Base-by-base conservation (phyloP, 2,113 vertebrate species). In the Corythaixoides concolor region DNA sequence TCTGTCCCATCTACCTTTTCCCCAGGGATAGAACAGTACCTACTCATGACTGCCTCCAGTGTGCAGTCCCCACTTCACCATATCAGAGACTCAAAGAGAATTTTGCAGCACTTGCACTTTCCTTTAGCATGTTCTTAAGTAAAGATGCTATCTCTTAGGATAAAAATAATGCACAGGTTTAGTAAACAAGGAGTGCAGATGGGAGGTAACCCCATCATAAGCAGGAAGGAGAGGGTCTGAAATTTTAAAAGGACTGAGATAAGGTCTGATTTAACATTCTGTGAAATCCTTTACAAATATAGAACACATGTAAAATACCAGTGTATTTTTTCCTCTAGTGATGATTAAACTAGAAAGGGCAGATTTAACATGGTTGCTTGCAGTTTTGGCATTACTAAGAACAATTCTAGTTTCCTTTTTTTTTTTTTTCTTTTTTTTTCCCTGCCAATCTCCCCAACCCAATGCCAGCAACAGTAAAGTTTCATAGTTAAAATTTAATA, bases 401-500 rank as follows among this genome's bases (percentile, higher is more conserved):
- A 79, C 17, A 76, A 59, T 74, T 80, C 26, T 73, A 85, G 15
- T 16, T 43, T 6, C 32, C 15, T 19, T 12, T 4, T 69, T 5
- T 69, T 43, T 85, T 96, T 69, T 10, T 19, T 75, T 12, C 4
- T 69, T 5, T 69, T 43, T 85, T 96, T 69, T 10, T 19, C 73
- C 60, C 39, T 7, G 4, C 12, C 22, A 50, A 23, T 92, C 47
- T 69, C 24, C 35, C 14, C 24, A 49, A 6, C 7, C 28, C 56
- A 81, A 19, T 63, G 30, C 60, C 47, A 90, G 37, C 58, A 92
- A 37, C 27, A 84, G 24, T 78, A 88, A 85, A 95, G 63, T 11
- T 52, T 83, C 67, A 70, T 85, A 67, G 72, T 47, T 85, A 92
- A 75, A 21, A 20, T 79, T 74, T 91, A 95, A 95, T 93, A 47